A percentile compares a stretch with the other conserved stretches of the same genome.
phyloP scores from a whole-genome alignment of 2,888 invertebrate genomes.

The Mesopsocus fuscifrons region DNA sequence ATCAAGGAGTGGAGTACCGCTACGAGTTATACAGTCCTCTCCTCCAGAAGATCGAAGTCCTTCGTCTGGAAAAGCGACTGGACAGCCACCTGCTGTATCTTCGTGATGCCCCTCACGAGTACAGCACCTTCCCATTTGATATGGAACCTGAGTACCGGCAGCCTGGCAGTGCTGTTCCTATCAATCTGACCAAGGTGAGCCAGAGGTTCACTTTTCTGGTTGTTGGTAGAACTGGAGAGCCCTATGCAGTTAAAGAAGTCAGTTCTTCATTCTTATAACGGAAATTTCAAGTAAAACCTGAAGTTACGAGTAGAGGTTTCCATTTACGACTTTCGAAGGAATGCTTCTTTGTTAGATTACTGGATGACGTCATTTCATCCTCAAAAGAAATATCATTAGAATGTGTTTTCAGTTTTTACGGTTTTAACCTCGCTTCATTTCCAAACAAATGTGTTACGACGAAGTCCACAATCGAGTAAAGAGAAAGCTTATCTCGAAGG shows the following conservation, averaged over 20 bases:
- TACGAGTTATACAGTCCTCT: slow-evolving; percentile 91
- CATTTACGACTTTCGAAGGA: no score
- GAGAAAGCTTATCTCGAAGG: no score
- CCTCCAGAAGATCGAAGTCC: slow-evolving; percentile 71
- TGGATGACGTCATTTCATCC: no score
- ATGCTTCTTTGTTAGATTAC: no score
- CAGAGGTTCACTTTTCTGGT: slow-evolving; percentile 12
- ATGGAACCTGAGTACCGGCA: slow-evolving; percentile 70
- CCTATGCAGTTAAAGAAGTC: no score
- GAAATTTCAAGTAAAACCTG: neutral
- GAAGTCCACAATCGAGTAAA: no score
- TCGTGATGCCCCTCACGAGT: slow-evolving; percentile 75
- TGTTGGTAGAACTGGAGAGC: slow-evolving; percentile 11
- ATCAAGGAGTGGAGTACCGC: slow-evolving; percentile 44
- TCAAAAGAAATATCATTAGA: no score
- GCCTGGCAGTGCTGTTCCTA: slow-evolving; percentile 56
- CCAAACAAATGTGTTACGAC: no score
- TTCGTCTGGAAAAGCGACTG: slow-evolving; percentile 79
- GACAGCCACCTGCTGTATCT: slow-evolving; percentile 80
- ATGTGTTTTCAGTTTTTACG: no score
- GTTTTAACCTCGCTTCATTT: no score
- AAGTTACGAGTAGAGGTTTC: no score
- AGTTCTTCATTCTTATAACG: neutral
- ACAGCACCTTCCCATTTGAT: slow-evolving; percentile 79
- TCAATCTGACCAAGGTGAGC: slow-evolving; percentile 49